Evolutionary conservation across 2,888 invertebrate species (phyloP).

Genomic region (Uropetala carovei): DNA sequence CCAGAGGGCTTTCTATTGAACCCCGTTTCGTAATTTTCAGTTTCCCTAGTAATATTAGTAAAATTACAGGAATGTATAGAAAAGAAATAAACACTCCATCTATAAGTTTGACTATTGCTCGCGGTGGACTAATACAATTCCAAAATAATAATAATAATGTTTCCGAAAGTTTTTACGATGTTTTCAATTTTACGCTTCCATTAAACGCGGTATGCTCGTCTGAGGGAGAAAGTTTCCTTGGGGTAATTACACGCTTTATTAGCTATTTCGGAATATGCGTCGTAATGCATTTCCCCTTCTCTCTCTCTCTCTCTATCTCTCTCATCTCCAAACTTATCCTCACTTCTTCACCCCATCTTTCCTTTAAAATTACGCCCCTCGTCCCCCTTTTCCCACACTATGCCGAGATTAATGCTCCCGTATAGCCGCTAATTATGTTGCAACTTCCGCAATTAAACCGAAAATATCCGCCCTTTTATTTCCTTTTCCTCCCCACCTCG

Average conservation of each 20-base stretch:
- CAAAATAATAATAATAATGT: no score
- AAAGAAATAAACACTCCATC: no score
- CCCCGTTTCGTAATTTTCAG: no score
- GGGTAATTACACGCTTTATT: background rate
- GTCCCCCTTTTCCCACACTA: background rate
- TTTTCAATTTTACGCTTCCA: no score
- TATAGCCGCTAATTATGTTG: slow-evolving; percentile 36
- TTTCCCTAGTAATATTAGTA: no score
- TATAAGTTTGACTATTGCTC: no score
- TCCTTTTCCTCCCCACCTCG: no score
- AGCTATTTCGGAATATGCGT: background rate
- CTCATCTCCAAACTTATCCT: background rate
- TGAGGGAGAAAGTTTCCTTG: background rate
- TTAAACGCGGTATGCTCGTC: background rate
- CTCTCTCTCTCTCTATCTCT: background rate
- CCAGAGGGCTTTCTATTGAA: no score
- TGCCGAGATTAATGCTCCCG: slow-evolving; percentile 37
- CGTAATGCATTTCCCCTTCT: background rate
- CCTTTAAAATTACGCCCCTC: background rate
- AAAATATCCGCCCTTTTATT: background rate
- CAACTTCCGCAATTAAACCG: slow-evolving; percentile 61
- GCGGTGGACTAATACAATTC: no score
- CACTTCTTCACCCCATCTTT: background rate
- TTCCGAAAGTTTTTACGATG: no score
- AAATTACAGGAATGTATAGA: no score